Evolutionary conservation across 2,888 invertebrate genomes (phyloP).

Genomic region (Lordiphosa andalusiaca): DNA sequence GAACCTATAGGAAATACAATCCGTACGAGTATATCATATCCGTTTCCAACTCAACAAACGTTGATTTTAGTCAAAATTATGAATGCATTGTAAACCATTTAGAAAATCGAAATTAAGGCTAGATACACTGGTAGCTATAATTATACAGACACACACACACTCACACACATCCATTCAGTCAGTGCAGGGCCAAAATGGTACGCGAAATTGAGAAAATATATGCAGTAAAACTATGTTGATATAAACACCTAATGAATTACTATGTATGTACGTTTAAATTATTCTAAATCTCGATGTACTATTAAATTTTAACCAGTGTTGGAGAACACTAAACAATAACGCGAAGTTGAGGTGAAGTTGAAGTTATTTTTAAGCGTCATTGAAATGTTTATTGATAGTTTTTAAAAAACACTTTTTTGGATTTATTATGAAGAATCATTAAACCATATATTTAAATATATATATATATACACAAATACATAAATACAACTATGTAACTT

Average conservation of each 20-base stretch:
- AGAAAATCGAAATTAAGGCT: slow-evolving; percentile 30
- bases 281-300: slow-evolving; percentile 72
- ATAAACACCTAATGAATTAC: slow-evolving; percentile 26
- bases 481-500: slow-evolving; percentile 31
- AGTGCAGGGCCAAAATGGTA: slow-evolving; percentile 31
- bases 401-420: slow-evolving; percentile 54
- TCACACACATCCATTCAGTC: slow-evolving; percentile 48
- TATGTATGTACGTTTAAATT: slow-evolving; percentile 65
- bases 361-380: slow-evolving; percentile 36
- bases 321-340: slow-evolving; percentile 30
- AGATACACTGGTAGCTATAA: slow-evolving; percentile 50
- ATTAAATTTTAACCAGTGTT: slow-evolving; percentile 67
- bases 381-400: slow-evolving; percentile 54
- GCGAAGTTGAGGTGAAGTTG: slow-evolving; percentile 49
- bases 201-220: slow-evolving; percentile 25
- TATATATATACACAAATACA: slow-evolving; percentile 21
- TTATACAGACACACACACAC: slow-evolving; percentile 26
- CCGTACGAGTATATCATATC: slow-evolving; percentile 59
- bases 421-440: slow-evolving; percentile 44
- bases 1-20: slow-evolving; percentile 49
- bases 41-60: slow-evolving; percentile 66
- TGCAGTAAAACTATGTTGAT: slow-evolving; percentile 19
- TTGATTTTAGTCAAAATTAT: slow-evolving; percentile 75
- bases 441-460: slow-evolving; percentile 5
- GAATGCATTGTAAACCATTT: slow-evolving; percentile 42